These are phyloP conservation scores for Cryptocephalus primarius DNA, from an alignment of 2,888 invertebrate species.

Conservation along the genomic window DNA sequence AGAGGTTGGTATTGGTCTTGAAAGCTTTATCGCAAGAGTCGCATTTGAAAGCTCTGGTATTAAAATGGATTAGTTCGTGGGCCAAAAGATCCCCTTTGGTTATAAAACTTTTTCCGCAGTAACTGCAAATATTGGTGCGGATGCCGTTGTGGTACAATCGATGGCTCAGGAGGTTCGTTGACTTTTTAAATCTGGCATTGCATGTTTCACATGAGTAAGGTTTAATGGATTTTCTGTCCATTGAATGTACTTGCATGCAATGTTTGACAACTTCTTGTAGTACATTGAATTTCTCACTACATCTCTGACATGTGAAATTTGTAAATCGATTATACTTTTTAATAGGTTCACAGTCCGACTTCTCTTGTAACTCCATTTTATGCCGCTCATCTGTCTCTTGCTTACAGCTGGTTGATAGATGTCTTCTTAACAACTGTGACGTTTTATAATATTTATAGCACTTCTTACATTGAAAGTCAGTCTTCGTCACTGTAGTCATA, in stretches of 20 bases:
- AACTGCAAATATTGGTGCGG: constrained; percentile 23
- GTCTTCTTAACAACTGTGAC: no score
- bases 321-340: constrained; percentile 1
- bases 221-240: constrained; percentile 20
- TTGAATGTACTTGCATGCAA: constrained; percentile 17
- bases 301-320: constrained; percentile 20
- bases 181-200: constrained; percentile 20
- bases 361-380: not conserved
- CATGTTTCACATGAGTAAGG: constrained; percentile 25
- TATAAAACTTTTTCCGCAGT: constrained; percentile 35
- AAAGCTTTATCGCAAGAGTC: constrained; percentile 24
- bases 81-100: constrained; percentile 25
- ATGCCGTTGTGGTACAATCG: constrained; percentile 23
- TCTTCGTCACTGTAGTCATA: not conserved
- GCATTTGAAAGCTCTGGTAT: constrained; percentile 23
- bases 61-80: constrained; percentile 26
- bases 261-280: constrained; percentile 22
- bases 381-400: not conserved
- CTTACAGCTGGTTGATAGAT: no score
- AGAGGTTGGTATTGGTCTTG: constrained; percentile 25
- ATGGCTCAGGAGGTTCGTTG: constrained; percentile 25
- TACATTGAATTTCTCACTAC: constrained; percentile 16
- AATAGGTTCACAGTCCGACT: not conserved
- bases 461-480: no score
- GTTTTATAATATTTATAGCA: no score